Percentiles rank a stretch among this genome's conserved stretches.
These are phyloP conservation scores for Sminthurides bifidus DNA, from an alignment of 1,140 invertebrate genomes.

Conservation along the genomic window DNA sequence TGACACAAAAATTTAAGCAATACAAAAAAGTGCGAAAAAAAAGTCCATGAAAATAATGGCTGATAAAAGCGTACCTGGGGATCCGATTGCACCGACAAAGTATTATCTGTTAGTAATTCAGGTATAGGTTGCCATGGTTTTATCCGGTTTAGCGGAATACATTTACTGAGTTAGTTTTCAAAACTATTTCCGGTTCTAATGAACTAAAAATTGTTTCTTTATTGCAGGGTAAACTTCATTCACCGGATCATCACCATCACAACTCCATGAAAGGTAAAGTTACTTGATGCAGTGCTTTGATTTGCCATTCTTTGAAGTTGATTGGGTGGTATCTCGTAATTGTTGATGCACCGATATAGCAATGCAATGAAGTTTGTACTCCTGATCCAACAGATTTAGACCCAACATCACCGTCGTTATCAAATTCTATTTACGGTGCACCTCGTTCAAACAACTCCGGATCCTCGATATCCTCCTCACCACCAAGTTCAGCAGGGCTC, in stretches of 20 bases:
- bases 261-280: constrained; percentile 40
- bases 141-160: background rate
- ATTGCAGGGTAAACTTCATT: constrained; percentile 48
- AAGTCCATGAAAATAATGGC: too few relatives aligned
- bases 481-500: constrained; percentile 44
- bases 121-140: background rate
- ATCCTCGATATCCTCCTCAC: constrained; percentile 39
- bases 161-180: background rate
- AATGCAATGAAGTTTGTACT: too few relatives aligned
- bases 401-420: constrained; percentile 30
- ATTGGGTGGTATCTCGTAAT: too few relatives aligned
- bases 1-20: too few relatives aligned
- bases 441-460: constrained; percentile 40
- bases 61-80: too few relatives aligned
- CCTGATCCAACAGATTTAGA: constrained; percentile 13
- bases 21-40: too few relatives aligned
- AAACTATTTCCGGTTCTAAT: too few relatives aligned
- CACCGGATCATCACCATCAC: constrained; percentile 40
- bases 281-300: too few relatives aligned
- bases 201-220: constrained; percentile 32
- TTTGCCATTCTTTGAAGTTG: too few relatives aligned
- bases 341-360: too few relatives aligned
- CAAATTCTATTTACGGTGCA: constrained; percentile 34
- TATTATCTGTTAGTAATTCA: too few relatives aligned
- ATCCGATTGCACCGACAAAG: too few relatives aligned